Conservation (phyloP, 2,888 invertebrate species). For the Leptinotarsa haldemani region DNA sequence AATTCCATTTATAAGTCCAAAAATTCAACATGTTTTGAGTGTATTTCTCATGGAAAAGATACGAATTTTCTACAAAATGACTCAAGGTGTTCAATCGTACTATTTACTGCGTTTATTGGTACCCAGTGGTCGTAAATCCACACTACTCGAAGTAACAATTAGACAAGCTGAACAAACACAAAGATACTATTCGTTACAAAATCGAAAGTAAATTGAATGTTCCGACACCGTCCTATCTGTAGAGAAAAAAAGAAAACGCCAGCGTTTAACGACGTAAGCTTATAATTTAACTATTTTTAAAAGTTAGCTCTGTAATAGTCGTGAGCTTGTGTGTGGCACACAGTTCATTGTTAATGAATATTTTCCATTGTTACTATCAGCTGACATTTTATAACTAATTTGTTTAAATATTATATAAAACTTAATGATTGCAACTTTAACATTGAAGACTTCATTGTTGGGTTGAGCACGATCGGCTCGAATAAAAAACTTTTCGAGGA, state of each 20-base stretch:
- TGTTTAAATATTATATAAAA: constrained; percentile 39
- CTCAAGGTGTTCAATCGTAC: neutral
- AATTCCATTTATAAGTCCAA: too few relatives aligned
- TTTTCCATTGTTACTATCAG: constrained; percentile 42
- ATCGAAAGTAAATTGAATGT: constrained; percentile 25
- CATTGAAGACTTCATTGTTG: constrained; percentile 31
- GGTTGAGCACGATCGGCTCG: constrained; percentile 13
- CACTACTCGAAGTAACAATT: constrained; percentile 20
- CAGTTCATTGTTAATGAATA: constrained; percentile 49
- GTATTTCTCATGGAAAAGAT: too few relatives aligned
- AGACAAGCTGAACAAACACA: constrained; percentile 25
- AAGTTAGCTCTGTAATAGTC: constrained; percentile 31
- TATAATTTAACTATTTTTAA: constrained; percentile 26
- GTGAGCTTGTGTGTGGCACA: constrained; percentile 52
- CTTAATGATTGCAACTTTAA: constrained; percentile 32
- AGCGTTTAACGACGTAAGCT: constrained; percentile 25
- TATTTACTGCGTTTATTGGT: constrained; percentile 17
- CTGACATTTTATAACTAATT: constrained; percentile 44
- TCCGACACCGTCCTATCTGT: constrained; percentile 8
- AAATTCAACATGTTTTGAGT: too few relatives aligned
- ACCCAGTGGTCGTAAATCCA: constrained; percentile 18
- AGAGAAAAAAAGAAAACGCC: constrained; percentile 11
- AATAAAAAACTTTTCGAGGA: constrained; percentile 13
- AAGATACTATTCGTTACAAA: constrained; percentile 26
- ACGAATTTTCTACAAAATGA: neutral